Conservation (phyloP, 1,140 invertebrate species). For the Platyscapa corneri region DNA sequence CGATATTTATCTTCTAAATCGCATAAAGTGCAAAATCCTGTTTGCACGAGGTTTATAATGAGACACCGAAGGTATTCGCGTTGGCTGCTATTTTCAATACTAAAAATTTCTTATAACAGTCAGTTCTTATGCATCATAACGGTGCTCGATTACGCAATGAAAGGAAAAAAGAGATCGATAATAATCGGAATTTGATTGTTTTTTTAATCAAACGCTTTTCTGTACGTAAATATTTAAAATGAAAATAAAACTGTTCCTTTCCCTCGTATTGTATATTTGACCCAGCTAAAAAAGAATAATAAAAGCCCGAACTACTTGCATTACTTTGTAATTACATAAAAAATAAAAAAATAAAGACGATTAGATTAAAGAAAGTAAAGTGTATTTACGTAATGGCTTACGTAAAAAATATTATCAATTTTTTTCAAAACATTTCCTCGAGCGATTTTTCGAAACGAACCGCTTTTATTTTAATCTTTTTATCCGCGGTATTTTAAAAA, state of each 20-base stretch:
- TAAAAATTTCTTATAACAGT: slow-evolving; percentile 17
- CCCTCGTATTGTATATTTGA: no score
- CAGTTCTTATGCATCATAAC: background rate
- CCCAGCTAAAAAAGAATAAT: no score
- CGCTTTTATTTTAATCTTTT: background rate
- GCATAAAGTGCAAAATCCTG: background rate
- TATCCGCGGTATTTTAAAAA: background rate
- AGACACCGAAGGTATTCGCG: background rate
- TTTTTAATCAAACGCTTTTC: background rate
- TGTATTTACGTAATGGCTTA: no score
- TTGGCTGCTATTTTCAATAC: background rate
- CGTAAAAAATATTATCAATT: no score
- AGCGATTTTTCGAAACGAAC: background rate
- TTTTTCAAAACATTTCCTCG: no score
- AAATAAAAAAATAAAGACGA: no score
- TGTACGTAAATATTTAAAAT: background rate
- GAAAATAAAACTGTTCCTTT: background rate
- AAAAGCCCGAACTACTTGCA: no score
- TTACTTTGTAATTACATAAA: no score
- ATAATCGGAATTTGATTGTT: slow-evolving; percentile 6
- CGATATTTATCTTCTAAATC: background rate
- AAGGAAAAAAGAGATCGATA: background rate
- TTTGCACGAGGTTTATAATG: background rate
- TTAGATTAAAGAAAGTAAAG: no score
- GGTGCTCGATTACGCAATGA: background rate